Conservation (phyloP, 2,888 invertebrate genomes). For the Trachelus iudaicus region DNA sequence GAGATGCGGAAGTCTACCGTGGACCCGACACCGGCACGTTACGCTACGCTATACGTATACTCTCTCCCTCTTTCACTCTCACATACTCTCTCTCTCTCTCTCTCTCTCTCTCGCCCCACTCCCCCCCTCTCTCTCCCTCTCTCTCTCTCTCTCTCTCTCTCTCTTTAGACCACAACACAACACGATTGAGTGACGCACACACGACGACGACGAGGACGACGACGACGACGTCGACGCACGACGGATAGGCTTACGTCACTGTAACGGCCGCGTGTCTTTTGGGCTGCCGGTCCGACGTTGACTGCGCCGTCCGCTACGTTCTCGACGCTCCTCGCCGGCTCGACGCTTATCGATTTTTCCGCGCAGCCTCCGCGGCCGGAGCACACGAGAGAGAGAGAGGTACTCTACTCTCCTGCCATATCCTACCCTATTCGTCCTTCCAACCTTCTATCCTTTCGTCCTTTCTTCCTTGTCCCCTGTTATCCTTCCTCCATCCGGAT, state of each 20-base stretch:
- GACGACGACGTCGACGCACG: not conserved
- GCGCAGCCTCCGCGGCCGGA: conserved; percentile 61
- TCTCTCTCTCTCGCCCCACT: no score
- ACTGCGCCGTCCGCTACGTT: conserved; percentile 56
- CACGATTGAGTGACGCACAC: not conserved
- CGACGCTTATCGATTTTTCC: conserved; percentile 61
- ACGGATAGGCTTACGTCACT: conserved; percentile 32
- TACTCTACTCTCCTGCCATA: no score
- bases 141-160: no score
- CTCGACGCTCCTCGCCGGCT: conserved; percentile 51
- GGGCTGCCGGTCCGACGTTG: conserved; percentile 58
- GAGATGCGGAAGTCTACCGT: no score
- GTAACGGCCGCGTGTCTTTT: conserved; percentile 48
- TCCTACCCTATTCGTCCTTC: no score
- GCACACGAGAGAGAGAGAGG: conserved; percentile 29
- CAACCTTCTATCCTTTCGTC: not conserved
- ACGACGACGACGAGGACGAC: not conserved
- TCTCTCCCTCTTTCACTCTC: no score
- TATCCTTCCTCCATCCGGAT: not conserved
- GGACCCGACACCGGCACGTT: no score
- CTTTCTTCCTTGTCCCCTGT: not conserved
- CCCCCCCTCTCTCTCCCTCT: no score
- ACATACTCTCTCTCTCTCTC: no score
- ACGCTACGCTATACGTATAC: no score
- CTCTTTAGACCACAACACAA: no score